Conservation (phyloP, 1,140 invertebrate genomes). For the Drosophila watanabei region DNA sequence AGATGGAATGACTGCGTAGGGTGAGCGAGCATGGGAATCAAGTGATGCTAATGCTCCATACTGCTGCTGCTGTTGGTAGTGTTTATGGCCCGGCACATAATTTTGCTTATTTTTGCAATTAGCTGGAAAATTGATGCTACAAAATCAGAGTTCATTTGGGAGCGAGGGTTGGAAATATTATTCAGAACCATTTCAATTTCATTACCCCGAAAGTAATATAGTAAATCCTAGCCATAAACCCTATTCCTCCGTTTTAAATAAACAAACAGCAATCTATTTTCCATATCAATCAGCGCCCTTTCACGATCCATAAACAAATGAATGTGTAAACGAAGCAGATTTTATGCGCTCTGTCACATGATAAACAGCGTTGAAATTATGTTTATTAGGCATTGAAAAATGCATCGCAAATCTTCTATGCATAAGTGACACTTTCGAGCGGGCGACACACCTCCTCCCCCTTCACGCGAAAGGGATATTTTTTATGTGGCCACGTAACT, state of each 20-base stretch:
- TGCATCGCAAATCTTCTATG: constrained; percentile 56
- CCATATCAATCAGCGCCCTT: constrained; percentile 32
- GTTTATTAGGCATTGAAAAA: constrained; percentile 59
- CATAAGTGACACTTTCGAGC: constrained; percentile 43
- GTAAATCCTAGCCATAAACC: neutral
- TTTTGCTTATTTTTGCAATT: constrained; percentile 62
- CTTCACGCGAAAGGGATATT: neutral
- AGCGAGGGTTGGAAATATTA: constrained; percentile 23
- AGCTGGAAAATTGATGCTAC: constrained; percentile 57
- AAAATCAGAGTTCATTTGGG: constrained; percentile 42
- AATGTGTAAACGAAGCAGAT: constrained; percentile 4
- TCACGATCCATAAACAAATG: constrained; percentile 26
- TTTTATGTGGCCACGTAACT: constrained; percentile 52
- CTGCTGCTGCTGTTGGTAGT: neutral
- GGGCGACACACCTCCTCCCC: neutral
- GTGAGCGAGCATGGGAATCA: neutral
- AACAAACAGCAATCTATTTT: constrained; percentile 10
- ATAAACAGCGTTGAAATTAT: constrained; percentile 52
- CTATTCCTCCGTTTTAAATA: neutral
- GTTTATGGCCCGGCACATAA: constrained; percentile 37
- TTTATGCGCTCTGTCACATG: constrained; percentile 33
- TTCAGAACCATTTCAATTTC: neutral
- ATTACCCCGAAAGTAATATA: neutral
- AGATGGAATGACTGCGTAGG: constrained; percentile 8
- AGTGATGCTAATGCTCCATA: neutral